Base-by-base conservation (phyloP, 2,888 invertebrate genomes). In the Lacanobia oleracea region DNA sequence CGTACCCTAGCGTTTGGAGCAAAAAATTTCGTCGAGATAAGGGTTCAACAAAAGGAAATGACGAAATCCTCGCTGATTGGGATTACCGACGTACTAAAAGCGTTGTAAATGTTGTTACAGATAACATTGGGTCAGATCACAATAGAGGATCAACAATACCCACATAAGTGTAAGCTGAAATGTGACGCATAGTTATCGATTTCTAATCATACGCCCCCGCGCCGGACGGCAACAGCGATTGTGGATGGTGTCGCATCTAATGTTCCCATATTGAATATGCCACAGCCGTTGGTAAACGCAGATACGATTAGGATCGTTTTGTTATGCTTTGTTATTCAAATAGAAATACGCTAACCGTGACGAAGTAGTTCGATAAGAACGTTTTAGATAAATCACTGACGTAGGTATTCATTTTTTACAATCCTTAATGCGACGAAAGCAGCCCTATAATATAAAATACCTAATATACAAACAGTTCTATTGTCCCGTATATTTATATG, bases 171-270 rank as follows among this genome's bases (percentile, higher is more conserved):
- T 90, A 83, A 88, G 88, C 86, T 84, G 85, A 91, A 92, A 92
- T 92, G 91, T 94, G 94, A 94, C 93, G 93, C 92, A 92, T 91
- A 88, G 88, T 92, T 94, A 95, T 95, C 92, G 94, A 94, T 95
- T 94, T 94, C 90, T 94, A 93, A 94, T 95, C 93, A 91, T 89
- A 92, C 94, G 91, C 93, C 94, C 92, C 91, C 93, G 81, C 80
- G 81, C 74, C 76, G 80, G 77, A 62, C 69, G 71, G 72, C 75
- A 78, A 78, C 84, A 81, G 69, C 82, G 72, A 67, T 70, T 76
- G 79, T 82, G 84, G 81, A 81, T 67, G 87, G 85, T 84, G 86
- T 87, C 88, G 70, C 74, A 75, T 82, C 74, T 80, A 77, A 80
- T 77, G 81, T 67, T 74, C 76, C 74, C 82, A 86, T 83, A 88